Percentiles rank a stretch among this genome's conserved stretches.
phyloP scores from a whole-genome alignment of 2,888 invertebrate species.

The Sarcophaga caerulescens region DNA sequence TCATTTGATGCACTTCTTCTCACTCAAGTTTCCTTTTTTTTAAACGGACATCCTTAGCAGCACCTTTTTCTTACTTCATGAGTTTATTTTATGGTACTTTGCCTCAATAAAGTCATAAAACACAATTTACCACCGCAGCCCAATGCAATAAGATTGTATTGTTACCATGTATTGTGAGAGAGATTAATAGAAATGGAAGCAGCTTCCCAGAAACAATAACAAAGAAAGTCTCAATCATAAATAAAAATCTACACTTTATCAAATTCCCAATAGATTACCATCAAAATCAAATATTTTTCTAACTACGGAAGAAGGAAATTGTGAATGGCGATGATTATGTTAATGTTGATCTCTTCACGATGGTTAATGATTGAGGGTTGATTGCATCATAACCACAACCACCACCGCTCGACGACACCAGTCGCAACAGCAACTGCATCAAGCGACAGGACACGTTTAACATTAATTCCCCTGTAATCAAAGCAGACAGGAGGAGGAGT shows the following conservation, averaged over 20 bases:
- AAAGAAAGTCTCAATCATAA: conserved; percentile 51
- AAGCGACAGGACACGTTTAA: conserved; percentile 29
- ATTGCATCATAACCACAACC: conserved; percentile 31
- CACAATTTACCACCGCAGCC: conserved; percentile 21
- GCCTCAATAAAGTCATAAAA: conserved; percentile 43
- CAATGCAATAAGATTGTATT: conserved; percentile 1
- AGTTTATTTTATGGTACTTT: not conserved
- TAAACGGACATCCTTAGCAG: conserved; percentile 22
- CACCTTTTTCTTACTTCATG: conserved; percentile 10
- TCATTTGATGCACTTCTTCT: conserved; percentile 53
- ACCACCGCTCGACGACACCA: not conserved
- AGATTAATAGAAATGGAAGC: conserved; percentile 3
- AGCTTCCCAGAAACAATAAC: conserved; percentile 57
- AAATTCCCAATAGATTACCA: conserved; percentile 63
- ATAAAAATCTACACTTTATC: conserved; percentile 62
- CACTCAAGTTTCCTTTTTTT: not conserved
- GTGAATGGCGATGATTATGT: conserved; percentile 14
- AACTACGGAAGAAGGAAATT: conserved; percentile 12
- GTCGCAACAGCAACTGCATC: conserved; percentile 40
- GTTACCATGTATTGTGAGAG: not conserved
- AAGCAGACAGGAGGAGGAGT: not conserved
- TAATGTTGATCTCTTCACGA: conserved; percentile 12
- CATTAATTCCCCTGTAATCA: conserved; percentile 40
- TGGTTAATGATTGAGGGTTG: conserved; percentile 36
- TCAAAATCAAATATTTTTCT: conserved; percentile 24